Evolutionary conservation across 2,113 vertebrate species (phyloP).

Genomic region (Erinaceus europaeus): DNA sequence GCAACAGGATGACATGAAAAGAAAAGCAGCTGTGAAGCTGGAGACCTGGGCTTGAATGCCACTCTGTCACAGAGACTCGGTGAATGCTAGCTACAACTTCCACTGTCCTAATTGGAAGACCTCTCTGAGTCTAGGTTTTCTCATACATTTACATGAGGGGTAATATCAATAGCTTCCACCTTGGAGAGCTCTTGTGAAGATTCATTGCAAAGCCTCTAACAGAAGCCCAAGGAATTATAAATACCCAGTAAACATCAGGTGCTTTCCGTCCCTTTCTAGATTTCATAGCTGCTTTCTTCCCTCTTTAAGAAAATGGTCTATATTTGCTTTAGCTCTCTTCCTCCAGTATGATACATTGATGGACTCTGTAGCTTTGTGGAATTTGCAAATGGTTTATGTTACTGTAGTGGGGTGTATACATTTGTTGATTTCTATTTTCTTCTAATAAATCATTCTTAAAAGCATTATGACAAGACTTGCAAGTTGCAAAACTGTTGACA

Average conservation of each 20-base stretch:
- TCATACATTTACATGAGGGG: not conserved
- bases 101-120: not conserved
- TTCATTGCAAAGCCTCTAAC: not conserved
- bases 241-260: not conserved
- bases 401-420: not conserved
- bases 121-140: not conserved
- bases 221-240: not conserved
- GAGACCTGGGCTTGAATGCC: not conserved
- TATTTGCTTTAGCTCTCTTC: not conserved
- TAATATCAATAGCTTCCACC: not conserved
- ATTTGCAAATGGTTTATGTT: not conserved
- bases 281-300: not conserved
- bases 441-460: not conserved
- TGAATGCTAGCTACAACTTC: not conserved
- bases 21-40: not conserved
- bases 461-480: not conserved
- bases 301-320: not conserved
- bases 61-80: not conserved
- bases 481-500: not conserved
- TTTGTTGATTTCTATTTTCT: conserved; percentile 33
- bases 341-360: not conserved
- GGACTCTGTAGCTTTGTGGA: not conserved
- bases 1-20: not conserved
- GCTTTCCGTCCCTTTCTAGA: not conserved
- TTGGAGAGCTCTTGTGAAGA: not conserved